phyloP scores from a whole-genome alignment of 2,113 vertebrate species.

The Brevimyrus niger region DNA sequence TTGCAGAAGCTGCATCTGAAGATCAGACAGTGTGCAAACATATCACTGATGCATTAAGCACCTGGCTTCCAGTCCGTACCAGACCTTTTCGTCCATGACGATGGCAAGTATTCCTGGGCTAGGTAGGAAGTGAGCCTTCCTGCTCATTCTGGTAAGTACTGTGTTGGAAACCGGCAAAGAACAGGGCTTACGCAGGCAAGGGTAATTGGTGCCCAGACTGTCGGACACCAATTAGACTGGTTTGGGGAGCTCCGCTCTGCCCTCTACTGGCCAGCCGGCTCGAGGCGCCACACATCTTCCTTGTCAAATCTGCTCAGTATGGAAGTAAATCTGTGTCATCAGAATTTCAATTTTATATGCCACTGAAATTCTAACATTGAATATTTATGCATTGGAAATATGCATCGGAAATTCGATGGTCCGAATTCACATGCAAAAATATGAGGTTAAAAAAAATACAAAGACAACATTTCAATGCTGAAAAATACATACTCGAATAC shows the following conservation, averaged over 20 bases:
- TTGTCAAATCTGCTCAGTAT: neutral
- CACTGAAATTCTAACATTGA: too few species aligned
- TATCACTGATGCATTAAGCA: neutral
- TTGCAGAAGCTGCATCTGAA: neutral
- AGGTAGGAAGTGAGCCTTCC: neutral
- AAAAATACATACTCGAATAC: too few species aligned
- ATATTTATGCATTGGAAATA: too few species aligned
- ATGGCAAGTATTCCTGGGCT: neutral
- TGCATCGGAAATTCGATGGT: too few species aligned
- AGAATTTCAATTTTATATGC: too few species aligned
- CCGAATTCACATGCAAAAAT: too few species aligned
- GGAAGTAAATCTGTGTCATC: too few species aligned
- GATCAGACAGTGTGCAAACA: neutral
- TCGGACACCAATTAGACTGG: neutral
- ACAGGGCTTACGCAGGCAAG: neutral
- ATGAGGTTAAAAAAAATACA: too few species aligned
- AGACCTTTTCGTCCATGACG: neutral
- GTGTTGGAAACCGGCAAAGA: neutral
- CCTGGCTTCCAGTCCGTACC: neutral
- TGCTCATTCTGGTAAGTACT: neutral
- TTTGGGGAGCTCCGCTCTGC: neutral
- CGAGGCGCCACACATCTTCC: neutral
- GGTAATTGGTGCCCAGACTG: neutral
- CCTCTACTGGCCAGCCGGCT: neutral
- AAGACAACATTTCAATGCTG: too few species aligned